Evolutionary conservation across 2,797 vertebrate species (phyloP).

Genomic region (Coregonus suidteri): DNA sequence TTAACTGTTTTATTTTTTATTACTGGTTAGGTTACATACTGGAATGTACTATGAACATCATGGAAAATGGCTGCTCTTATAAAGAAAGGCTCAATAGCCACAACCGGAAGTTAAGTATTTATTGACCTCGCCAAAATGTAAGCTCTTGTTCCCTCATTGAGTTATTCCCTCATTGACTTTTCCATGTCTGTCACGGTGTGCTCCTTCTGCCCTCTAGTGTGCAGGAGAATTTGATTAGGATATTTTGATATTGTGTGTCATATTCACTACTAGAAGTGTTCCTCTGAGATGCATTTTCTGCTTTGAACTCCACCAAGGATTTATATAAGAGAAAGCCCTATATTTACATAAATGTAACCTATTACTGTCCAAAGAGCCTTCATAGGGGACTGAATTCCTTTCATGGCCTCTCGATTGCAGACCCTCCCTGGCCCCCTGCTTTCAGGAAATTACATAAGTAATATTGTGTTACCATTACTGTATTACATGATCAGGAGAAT

Average conservation of each 20-base stretch:
- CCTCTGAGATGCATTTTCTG: neutral
- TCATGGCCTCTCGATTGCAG: constrained; percentile 1
- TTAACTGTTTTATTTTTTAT: constrained; percentile 33
- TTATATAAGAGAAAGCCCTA: neutral
- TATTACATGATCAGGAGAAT: constrained; percentile 54
- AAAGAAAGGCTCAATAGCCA: constrained; percentile 66
- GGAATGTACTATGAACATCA: constrained; percentile 56
- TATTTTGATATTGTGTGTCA: constrained; percentile 25
- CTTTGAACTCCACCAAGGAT: constrained; percentile 4
- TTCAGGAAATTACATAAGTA: constrained; percentile 65
- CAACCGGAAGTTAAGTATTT: constrained; percentile 76
- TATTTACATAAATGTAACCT: neutral
- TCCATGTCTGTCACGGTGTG: constrained; percentile 38
- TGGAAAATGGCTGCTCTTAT: constrained; percentile 63
- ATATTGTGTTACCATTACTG: constrained; percentile 61
- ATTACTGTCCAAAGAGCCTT: constrained; percentile 1
- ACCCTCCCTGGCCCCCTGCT: constrained; percentile 39
- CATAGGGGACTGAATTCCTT: neutral
- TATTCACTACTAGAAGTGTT: neutral
- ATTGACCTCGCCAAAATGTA: constrained; percentile 76
- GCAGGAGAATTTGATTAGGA: neutral
- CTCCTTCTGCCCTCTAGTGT: constrained; percentile 61
- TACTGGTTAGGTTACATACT: constrained; percentile 47
- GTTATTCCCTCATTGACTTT: constrained; percentile 55
- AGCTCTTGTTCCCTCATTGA: constrained; percentile 64